Evolutionary conservation across 64 coral and sea anemone species (phyloP), one percentile per base, ranked within the genome.

Genomic region (Anthopleura sola): DNA sequence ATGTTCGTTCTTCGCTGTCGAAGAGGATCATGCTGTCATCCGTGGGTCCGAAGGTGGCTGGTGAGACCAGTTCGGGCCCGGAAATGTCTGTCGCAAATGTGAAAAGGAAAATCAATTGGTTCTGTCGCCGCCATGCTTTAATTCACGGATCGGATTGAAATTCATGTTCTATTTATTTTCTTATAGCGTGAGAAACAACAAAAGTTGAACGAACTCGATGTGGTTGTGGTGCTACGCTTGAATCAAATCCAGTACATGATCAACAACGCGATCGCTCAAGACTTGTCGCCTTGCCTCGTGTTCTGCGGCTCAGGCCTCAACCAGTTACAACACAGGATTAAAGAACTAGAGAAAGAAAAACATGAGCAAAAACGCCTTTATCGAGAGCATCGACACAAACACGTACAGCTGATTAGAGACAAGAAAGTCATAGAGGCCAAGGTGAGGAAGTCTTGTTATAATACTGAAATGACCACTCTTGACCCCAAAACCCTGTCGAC

Each of bases 141-240:
- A n/a, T n/a, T n/a, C n/a, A n/a, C n/a, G n/a, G 50, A 13, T 53
- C 50, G 23, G 6, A 26, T 26, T 62, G 23, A n/a, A 24, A 62
- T 0, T 62, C 2, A 9, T 68, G 29, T 79, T 40, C 37, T 18
- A 10, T 46, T 58, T 37, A 84, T 49, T 2, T 86, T 56, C 68
- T 2, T 12, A 79, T 75, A 98, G 95, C 95, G 95, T 50, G 92
- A 98, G 56, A 98, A 98, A 49, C 95, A 98, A 47, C 95, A 98
- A 49, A 98, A 98, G 79, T 46, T 98, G n/a, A 98, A 98, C 92
- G 95, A 98, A 82, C 58, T 98, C 75, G 95, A 98, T 48, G 95
- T 98, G 37, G 95, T 98, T 36, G 95, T 98, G 39, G 90, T 94
- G 66, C 28, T 94, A 23, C 86, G 89, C 62, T 78, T 98, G 24